Conservation (phyloP, 2,113 vertebrate species). For the Notarius lentiginosus region DNA sequence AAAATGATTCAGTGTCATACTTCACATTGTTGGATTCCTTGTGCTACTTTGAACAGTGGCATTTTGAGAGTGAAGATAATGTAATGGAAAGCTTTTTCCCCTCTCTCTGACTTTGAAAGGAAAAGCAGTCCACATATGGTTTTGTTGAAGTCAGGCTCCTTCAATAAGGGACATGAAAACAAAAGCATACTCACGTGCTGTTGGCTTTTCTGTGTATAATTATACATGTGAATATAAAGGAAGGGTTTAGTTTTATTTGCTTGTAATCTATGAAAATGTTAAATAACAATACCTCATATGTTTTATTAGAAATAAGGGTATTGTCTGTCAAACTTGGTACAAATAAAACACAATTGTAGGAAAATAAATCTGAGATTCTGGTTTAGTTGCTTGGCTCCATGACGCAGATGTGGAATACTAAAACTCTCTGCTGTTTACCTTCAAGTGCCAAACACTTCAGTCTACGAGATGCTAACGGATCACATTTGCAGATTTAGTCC, state of each 20-base stretch:
- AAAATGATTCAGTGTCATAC: slow-evolving; percentile 46
- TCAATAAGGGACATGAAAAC: slow-evolving; percentile 23
- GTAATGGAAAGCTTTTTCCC: slow-evolving; percentile 57
- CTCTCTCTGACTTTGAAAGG: slow-evolving; percentile 35
- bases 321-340: slow-evolving; percentile 9
- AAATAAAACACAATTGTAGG: slow-evolving; percentile 39
- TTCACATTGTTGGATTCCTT: slow-evolving; percentile 44
- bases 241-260: slow-evolving; percentile 18
- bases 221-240: slow-evolving; percentile 36
- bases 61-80: slow-evolving; percentile 47
- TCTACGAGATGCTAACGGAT: neutral
- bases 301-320: slow-evolving; percentile 33
- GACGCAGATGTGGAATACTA: slow-evolving; percentile 12
- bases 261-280: slow-evolving; percentile 16
- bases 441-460: neutral
- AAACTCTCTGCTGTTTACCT: slow-evolving; percentile 11
- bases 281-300: slow-evolving; percentile 23
- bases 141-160: slow-evolving; percentile 55
- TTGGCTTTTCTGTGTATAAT: slow-evolving; percentile 6
- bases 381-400: slow-evolving; percentile 25
- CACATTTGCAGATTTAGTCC: slow-evolving; percentile 2
- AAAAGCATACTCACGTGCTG: slow-evolving; percentile 38
- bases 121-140: slow-evolving; percentile 65
- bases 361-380: slow-evolving; percentile 8
- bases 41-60: slow-evolving; percentile 33